These are phyloP conservation scores for Rallus crepitans DNA, from an alignment of 2,797 vertebrate species.

Conservation along the genomic window DNA sequence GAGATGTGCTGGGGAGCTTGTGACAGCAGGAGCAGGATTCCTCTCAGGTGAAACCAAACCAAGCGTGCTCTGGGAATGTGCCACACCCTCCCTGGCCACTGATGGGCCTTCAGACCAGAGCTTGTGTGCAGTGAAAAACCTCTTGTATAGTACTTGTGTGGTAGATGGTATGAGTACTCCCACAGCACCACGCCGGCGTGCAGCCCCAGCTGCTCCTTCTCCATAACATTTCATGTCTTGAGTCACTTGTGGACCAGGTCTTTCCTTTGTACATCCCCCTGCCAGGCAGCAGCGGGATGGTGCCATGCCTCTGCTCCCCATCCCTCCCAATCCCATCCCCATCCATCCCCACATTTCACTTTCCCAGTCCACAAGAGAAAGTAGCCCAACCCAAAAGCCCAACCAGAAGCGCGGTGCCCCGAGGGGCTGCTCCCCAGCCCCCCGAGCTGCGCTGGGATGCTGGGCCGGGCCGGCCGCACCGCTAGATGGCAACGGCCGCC, in stretches of 20 bases:
- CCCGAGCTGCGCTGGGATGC: too few species aligned
- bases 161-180: fast-evolving
- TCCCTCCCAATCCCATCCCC: too few species aligned
- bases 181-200: fast-evolving
- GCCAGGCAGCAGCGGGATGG: not conserved
- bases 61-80: not conserved
- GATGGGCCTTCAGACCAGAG: not conserved
- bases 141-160: fast-evolving
- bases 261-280: fast-evolving
- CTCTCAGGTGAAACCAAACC: conserved; percentile 13
- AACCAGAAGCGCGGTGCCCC: not conserved
- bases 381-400: not conserved
- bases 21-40: conserved; percentile 5
- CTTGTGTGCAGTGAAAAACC: not conserved
- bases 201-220: not conserved
- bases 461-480: too few species aligned
- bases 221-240: fast-evolving
- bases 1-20: not conserved
- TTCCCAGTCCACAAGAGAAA: not conserved
- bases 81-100: not conserved
- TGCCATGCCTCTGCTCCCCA: too few species aligned
- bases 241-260: fast-evolving
- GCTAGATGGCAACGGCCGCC: conserved; percentile 48
- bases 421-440: not conserved
- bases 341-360: fast-evolving